These are phyloP conservation scores for Hyposmocoma kahamanoa DNA, from an alignment of 1,140 invertebrate species.

Conservation along the genomic window DNA sequence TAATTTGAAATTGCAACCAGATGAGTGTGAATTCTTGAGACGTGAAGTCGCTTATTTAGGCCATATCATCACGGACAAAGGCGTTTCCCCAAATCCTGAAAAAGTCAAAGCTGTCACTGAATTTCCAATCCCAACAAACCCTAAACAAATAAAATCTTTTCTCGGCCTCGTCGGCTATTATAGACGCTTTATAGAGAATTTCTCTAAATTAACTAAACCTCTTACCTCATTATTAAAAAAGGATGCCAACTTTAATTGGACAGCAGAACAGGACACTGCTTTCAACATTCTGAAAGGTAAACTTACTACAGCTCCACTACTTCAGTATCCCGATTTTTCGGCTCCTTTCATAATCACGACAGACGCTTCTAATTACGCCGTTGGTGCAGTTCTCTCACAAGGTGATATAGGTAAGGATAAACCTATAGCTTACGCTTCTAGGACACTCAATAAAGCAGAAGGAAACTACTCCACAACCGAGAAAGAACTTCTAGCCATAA, in stretches of 20 bases:
- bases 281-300: conserved; percentile 51
- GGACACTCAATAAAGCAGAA: conserved; percentile 27
- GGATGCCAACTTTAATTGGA: conserved; percentile 22
- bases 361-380: conserved; percentile 44
- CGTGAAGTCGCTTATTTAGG: conserved; percentile 35
- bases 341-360: conserved; percentile 49
- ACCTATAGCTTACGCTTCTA: conserved; percentile 37
- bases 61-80: conserved; percentile 32
- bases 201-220: conserved; percentile 34
- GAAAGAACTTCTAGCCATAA: conserved; percentile 30
- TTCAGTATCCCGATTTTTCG: conserved; percentile 46
- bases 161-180: conserved; percentile 40
- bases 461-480: conserved; percentile 29
- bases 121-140: conserved; percentile 44
- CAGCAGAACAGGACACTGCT: conserved; percentile 25
- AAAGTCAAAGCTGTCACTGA: conserved; percentile 13
- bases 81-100: conserved; percentile 18
- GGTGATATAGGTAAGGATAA: conserved; percentile 29
- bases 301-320: conserved; percentile 46
- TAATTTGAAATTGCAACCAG: conserved; percentile 18
- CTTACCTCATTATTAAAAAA: conserved; percentile 30
- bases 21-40: conserved; percentile 23
- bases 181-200: conserved; percentile 35
- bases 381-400: conserved; percentile 44
- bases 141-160: conserved; percentile 60